These are phyloP conservation scores for Phalera bucephala DNA, from an alignment of 2,888 invertebrate species.

Conservation along the genomic window DNA sequence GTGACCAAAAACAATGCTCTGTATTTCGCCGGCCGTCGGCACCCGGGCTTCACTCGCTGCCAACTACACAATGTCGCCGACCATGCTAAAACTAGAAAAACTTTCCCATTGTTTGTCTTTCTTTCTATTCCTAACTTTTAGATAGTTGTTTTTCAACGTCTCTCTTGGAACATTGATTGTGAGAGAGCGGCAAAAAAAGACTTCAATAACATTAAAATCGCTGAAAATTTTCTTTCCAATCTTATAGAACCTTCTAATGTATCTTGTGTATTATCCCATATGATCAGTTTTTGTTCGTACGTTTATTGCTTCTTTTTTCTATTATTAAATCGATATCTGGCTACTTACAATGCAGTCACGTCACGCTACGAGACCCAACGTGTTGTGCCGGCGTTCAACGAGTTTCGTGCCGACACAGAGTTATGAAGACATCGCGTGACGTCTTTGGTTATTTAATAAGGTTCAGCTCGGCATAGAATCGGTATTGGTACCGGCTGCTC, in stretches of 20 bases:
- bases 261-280: not conserved
- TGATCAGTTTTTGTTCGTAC: not conserved
- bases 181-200: slow-evolving; percentile 37
- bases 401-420: slow-evolving; percentile 47
- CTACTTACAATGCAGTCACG: slow-evolving; percentile 36
- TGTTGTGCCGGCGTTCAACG: slow-evolving; percentile 25
- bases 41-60: slow-evolving; percentile 57
- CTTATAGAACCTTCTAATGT: not conserved
- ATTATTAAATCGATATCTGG: slow-evolving; percentile 33
- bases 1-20: slow-evolving; percentile 63
- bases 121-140: slow-evolving; percentile 63
- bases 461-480: slow-evolving; percentile 28
- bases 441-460: slow-evolving; percentile 62
- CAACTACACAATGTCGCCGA: slow-evolving; percentile 63
- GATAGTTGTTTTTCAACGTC: slow-evolving; percentile 54
- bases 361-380: slow-evolving; percentile 28
- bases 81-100: slow-evolving; percentile 66
- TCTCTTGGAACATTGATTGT: slow-evolving; percentile 42
- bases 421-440: slow-evolving; percentile 65
- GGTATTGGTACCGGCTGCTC: slow-evolving; percentile 37
- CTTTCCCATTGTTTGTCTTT: slow-evolving; percentile 59
- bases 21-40: slow-evolving; percentile 53
- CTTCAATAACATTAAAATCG: slow-evolving; percentile 9
- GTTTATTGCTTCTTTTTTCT: slow-evolving; percentile 17
- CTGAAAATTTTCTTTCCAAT: slow-evolving; percentile 3